Conservation (phyloP, 1,140 invertebrate genomes). For the Oppia nitens region DNA sequence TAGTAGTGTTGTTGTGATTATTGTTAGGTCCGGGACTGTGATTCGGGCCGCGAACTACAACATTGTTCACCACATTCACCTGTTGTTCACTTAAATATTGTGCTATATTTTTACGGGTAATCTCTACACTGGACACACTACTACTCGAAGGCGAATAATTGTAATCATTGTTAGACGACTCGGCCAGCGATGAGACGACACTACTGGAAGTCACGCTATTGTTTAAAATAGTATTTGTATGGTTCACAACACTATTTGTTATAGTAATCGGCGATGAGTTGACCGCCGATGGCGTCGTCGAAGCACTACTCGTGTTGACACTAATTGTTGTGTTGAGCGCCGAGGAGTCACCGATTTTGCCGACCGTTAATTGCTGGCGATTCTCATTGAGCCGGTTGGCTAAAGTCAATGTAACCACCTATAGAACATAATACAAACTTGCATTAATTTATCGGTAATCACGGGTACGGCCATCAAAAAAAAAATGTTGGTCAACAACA, state of each 20-base stretch:
- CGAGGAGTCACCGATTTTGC: background rate
- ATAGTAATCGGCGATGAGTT: background rate
- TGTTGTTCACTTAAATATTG: conserved; percentile 30
- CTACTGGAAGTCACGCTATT: background rate
- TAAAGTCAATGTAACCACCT: conserved; percentile 68
- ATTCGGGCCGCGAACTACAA: too few relatives aligned
- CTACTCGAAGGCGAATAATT: background rate
- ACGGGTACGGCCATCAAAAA: background rate
- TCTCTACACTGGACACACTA: conserved; percentile 24
- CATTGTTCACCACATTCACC: conserved; percentile 16
- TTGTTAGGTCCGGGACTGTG: too few relatives aligned
- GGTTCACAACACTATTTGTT: background rate
- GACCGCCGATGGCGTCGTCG: background rate
- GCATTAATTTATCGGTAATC: background rate
- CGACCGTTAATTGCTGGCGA: background rate
- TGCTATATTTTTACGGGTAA: conserved; percentile 29
- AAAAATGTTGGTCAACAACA: background rate
- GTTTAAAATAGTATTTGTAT: background rate
- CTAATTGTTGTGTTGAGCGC: too few relatives aligned
- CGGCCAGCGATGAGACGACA: background rate
- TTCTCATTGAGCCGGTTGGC: conserved; percentile 28
- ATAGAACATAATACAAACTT: conserved; percentile 15
- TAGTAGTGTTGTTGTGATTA: too few relatives aligned
- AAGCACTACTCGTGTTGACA: background rate
- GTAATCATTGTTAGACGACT: background rate